Conservation (phyloP, 23 tunicate genomes). For the Phallusia fumigata region DNA sequence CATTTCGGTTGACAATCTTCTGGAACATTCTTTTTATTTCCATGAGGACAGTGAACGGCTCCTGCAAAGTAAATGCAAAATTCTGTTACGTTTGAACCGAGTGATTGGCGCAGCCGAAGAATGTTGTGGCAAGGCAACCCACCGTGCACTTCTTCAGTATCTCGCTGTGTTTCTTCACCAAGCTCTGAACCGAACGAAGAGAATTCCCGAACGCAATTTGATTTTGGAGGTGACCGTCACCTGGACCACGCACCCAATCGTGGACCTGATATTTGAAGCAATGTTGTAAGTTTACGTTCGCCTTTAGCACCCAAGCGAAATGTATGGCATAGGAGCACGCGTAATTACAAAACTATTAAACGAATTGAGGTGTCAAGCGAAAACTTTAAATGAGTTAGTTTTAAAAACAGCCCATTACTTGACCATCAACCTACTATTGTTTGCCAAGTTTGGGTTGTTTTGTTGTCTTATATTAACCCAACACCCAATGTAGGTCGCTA, state of each 20-base stretch:
- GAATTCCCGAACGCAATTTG: constrained; percentile 27
- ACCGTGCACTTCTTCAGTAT: constrained; percentile 22
- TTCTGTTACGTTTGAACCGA: neutral
- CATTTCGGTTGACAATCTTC: constrained; percentile 1
- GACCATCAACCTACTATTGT: too few relatives aligned
- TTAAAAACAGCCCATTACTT: too few relatives aligned
- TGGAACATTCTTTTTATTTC: constrained; percentile 25
- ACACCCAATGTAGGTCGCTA: too few relatives aligned
- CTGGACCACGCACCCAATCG: constrained; percentile 77
- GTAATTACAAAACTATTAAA: too few relatives aligned
- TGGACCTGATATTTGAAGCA: constrained; percentile 23
- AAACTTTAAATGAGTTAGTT: too few relatives aligned
- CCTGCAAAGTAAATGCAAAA: constrained; percentile 14
- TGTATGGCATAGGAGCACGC: too few relatives aligned
- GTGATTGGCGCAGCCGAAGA: neutral
- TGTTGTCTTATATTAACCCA: too few relatives aligned
- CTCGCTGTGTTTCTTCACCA: constrained; percentile 15
- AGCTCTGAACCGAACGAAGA: constrained; percentile 4
- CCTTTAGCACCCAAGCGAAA: too few relatives aligned
- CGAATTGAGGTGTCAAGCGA: too few relatives aligned
- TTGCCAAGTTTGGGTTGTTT: too few relatives aligned
- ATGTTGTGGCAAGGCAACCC: neutral
- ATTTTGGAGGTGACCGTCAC: constrained; percentile 35
- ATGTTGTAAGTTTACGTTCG: too few relatives aligned
- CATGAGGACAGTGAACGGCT: constrained; percentile 18